phyloP scores from a whole-genome alignment of 2,797 vertebrate genomes.

The Galago senegalensis region DNA sequence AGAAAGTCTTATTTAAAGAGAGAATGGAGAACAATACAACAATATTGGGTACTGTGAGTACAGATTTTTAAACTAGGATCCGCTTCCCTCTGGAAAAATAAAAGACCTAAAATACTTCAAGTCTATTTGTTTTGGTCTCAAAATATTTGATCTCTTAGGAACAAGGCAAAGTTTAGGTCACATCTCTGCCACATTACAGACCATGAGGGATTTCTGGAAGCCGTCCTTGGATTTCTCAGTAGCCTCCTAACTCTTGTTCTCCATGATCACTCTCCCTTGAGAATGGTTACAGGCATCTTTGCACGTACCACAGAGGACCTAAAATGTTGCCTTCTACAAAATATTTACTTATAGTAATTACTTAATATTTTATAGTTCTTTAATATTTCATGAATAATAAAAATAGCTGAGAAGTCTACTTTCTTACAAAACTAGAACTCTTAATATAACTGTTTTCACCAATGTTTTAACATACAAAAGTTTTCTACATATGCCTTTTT shows the following conservation, averaged over 20 bases:
- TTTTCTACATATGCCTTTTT: neutral
- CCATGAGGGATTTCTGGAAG: constrained; percentile 59
- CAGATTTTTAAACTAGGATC: neutral
- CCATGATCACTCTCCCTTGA: neutral
- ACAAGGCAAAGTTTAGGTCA: neutral
- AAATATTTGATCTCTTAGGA: constrained; percentile 29
- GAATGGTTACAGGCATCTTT: neutral
- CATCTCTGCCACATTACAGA: neutral
- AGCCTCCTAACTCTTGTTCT: neutral
- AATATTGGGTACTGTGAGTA: neutral
- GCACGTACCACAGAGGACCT: neutral
- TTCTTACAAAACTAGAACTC: neutral
- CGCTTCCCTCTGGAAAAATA: neutral
- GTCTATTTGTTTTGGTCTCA: neutral
- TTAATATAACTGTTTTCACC: neutral
- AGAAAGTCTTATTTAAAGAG: neutral
- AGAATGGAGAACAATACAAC: neutral
- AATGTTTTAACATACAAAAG: neutral
- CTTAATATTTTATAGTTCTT: neutral
- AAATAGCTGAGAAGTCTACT: neutral
- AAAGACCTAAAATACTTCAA: neutral
- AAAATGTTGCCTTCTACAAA: neutral
- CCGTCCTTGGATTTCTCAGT: neutral
- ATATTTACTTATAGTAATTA: constrained; percentile 16
- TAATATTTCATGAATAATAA: neutral